Base-by-base conservation (phyloP, 2,113 vertebrate genomes). In the Sigmodon hispidus region DNA sequence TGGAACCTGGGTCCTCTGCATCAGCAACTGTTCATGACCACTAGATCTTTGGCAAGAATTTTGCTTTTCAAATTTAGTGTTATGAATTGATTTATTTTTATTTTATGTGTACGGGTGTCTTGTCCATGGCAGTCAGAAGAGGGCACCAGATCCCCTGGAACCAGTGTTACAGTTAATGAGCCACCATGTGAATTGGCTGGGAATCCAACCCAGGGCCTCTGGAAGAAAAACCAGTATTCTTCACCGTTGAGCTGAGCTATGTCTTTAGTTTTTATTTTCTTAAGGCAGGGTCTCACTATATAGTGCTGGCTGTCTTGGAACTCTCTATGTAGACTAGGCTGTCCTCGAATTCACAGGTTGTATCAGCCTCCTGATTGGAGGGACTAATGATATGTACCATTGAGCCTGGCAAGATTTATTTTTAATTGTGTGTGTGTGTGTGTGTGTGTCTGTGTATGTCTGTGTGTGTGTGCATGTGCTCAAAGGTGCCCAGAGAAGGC, bases 391-490 rank as follows among this genome's bases (percentile, higher is more conserved):
- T 52, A 2, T 57, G 34, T 9, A 21, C 0, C 10, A 9, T 9
- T 34, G 11, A 15, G 29, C 19, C 31, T 48, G 19, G 9, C 61
- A 22, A 59, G 22, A 59, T 81, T 59, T 57, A 40, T 55, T 80
- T 80, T 31, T 45, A n/a, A n/a, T n/a, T n/a, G n/a, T n/a, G n/a
- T n/a, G 4, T 11, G 10, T 75, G 43, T 76, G 43, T 48, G 40
- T 76, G 73, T 70, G 31, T 69, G 31, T 36, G 29, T 43, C 22
- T 13, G 43, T 45, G 11, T 12, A 4, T 43, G 22, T 40, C 31
- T 2, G 48, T 3, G 48, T 31, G 13, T 11, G 21, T 45, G 43
- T 3, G 1, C 12, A 3, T 0, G 12, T 17, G 29, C 61, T 11
- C 29, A 29, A 12, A 15, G 16, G 52, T 55, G 29, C 12, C 13